Percentiles rank a stretch among this genome's conserved stretches.
phyloP scores from a whole-genome alignment of 2,888 invertebrate genomes.

The Microdon myrmicae region DNA sequence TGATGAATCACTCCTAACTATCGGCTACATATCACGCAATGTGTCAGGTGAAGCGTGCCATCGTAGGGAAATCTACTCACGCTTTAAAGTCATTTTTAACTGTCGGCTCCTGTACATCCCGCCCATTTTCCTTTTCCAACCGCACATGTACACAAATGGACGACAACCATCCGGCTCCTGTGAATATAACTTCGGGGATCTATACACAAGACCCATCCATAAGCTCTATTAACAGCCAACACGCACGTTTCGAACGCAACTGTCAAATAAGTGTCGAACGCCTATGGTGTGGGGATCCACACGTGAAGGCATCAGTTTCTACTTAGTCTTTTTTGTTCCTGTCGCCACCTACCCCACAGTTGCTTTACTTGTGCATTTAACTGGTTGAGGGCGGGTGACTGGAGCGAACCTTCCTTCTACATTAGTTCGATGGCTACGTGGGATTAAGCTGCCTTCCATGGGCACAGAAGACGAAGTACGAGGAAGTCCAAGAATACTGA shows the following conservation, averaged over 20 bases:
- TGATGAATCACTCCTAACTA: neutral
- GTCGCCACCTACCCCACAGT: slow-evolving; percentile 5
- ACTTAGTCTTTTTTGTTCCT: neutral
- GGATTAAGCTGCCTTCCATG: no score
- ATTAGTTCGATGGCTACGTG: neutral
- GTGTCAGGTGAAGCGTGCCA: neutral
- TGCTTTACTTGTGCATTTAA: slow-evolving; percentile 25
- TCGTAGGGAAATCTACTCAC: neutral
- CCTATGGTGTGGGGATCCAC: neutral
- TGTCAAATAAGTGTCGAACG: slow-evolving; percentile 45
- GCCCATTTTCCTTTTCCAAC: neutral
- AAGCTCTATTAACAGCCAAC: slow-evolving; percentile 33
- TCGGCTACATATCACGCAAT: neutral
- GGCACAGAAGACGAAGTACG: slow-evolving; percentile 18
- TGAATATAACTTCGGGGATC: no score
- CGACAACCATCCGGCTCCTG: no score
- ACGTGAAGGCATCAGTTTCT: neutral
- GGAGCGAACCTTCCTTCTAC: slow-evolving; percentile 1
- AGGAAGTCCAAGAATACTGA: no score
- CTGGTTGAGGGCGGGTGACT: slow-evolving; percentile 11
- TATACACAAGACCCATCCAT: no score
- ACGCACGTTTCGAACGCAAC: slow-evolving; percentile 39
- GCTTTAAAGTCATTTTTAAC: neutral
- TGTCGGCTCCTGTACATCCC: neutral
- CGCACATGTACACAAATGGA: no score